Base-by-base conservation (phyloP, 2,113 vertebrate species). In the Mormyrus iriodes region DNA sequence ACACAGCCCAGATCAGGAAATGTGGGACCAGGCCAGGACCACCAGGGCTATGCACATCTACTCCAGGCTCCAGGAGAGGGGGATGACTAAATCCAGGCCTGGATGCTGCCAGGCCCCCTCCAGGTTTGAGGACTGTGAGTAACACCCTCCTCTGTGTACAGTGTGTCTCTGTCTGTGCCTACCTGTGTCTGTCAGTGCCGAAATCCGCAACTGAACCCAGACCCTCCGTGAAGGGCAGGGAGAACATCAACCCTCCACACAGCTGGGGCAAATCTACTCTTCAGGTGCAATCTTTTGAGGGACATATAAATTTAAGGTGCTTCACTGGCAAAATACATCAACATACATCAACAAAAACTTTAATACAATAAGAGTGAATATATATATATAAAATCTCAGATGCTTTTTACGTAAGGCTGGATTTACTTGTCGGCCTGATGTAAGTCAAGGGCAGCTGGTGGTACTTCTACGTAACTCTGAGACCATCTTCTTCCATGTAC, bases 111-210 rank as follows among this genome's bases (percentile, higher is more conserved):
- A 46, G 9, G 91, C 76, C 0, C 86, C 85, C 90, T 95, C 93
- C 88, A 91, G 90, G 90, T 95, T 96, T 65, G 92, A 95, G 85
- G 93, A 95, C 39, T 93, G 93, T 96, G 92, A 97, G 93, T 93
- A 91, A 89, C 35, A 76, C 49, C 55, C 84, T 53, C 4, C 2
- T 4, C 88, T 79, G 9, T 61, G 21, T 19, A 39, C 27, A 86
- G 82, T 86, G 24, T 7, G 0, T 91, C 51, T 89, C 44, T 55
- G 86, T 89, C 87, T 51, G 9, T 51, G 53, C 48, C 46, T 89
- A 83, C 88, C 65, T 83, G 51, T 89, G 87, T 88, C 84, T 89
- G 73, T 88, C 4, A 87, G 87, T 31, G 58, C 35, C 27, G 83
- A 46, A 24, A 21, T n/a, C 24, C 55, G 24, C n/a, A 61, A 61